Percentiles rank a stretch among this genome's conserved stretches.
These are phyloP conservation scores for Byasa hedistus DNA, from an alignment of 2,888 invertebrate species.

Conservation along the genomic window DNA sequence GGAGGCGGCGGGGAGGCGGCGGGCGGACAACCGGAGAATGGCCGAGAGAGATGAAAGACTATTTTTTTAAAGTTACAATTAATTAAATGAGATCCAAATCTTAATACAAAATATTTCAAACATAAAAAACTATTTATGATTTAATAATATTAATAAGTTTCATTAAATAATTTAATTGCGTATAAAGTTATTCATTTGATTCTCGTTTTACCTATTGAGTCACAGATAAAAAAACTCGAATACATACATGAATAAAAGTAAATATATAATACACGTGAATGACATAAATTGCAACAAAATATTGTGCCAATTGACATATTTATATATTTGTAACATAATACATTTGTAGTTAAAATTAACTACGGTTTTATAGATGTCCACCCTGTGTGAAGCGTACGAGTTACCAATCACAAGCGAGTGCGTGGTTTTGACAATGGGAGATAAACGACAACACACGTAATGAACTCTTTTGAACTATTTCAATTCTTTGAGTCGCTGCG, in stretches of 20 bases:
- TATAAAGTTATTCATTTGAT: constrained; percentile 11
- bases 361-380: no score
- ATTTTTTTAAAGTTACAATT: not conserved
- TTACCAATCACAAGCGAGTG: constrained; percentile 59
- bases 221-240: no score
- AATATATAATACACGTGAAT: no score
- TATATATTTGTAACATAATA: no score
- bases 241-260: no score
- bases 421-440: constrained; percentile 70
- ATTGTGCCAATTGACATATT: no score
- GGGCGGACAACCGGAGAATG: constrained; percentile 74
- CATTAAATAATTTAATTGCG: not conserved
- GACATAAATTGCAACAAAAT: no score
- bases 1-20: constrained; percentile 47
- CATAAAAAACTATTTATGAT: no score
- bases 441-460: constrained; percentile 48
- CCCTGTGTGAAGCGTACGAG: not conserved
- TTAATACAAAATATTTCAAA: no score
- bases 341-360: no score
- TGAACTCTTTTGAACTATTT: constrained; percentile 10
- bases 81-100: no score
- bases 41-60: constrained; percentile 60
- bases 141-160: not conserved
- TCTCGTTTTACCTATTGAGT: not conserved
- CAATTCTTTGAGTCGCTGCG: not conserved